These are phyloP conservation scores for Diprion similis DNA, from an alignment of 1,140 invertebrate genomes.

Conservation along the genomic window DNA sequence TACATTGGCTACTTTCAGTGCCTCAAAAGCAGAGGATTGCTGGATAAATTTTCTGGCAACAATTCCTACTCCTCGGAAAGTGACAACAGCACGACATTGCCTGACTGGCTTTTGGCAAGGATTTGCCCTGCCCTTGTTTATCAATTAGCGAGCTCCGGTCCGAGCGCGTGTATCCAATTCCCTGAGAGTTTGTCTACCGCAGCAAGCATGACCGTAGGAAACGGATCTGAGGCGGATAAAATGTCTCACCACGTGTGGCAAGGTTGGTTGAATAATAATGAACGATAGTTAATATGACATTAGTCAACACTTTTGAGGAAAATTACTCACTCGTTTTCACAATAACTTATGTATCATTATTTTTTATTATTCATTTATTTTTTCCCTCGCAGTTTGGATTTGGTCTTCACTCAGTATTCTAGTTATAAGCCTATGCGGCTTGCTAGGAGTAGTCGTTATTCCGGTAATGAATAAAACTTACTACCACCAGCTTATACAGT, in stretches of 20 bases:
- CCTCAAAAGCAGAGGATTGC: slow-evolving; percentile 53
- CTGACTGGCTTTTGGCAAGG: slow-evolving; percentile 57
- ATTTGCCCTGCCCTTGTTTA: slow-evolving; percentile 72
- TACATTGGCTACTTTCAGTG: slow-evolving; percentile 43
- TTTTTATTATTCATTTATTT: slow-evolving; percentile 10
- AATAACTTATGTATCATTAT: background rate
- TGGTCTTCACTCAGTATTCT: slow-evolving; percentile 82
- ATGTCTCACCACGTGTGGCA: slow-evolving; percentile 51
- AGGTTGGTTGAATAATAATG: slow-evolving; percentile 34
- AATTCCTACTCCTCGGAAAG: slow-evolving; percentile 25
- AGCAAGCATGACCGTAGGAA: slow-evolving; percentile 22
- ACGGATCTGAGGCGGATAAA: slow-evolving; percentile 34
- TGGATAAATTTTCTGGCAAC: slow-evolving; percentile 47
- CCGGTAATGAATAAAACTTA: slow-evolving; percentile 89
- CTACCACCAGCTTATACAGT: slow-evolving; percentile 90
- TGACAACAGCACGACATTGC: slow-evolving; percentile 45
- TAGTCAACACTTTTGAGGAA: background rate
- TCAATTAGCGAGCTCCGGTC: slow-evolving; percentile 64
- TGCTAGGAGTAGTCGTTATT: slow-evolving; percentile 84
- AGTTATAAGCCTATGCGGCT: slow-evolving; percentile 83
- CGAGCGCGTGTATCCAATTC: slow-evolving; percentile 64
- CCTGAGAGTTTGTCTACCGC: slow-evolving; percentile 44
- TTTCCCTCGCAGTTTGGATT: slow-evolving; percentile 74
- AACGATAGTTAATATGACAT: slow-evolving; percentile 3
- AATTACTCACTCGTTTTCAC: slow-evolving; percentile 9